Base-by-base conservation (phyloP, 2,797 vertebrate species). In the Galaxias olidus region DNA sequence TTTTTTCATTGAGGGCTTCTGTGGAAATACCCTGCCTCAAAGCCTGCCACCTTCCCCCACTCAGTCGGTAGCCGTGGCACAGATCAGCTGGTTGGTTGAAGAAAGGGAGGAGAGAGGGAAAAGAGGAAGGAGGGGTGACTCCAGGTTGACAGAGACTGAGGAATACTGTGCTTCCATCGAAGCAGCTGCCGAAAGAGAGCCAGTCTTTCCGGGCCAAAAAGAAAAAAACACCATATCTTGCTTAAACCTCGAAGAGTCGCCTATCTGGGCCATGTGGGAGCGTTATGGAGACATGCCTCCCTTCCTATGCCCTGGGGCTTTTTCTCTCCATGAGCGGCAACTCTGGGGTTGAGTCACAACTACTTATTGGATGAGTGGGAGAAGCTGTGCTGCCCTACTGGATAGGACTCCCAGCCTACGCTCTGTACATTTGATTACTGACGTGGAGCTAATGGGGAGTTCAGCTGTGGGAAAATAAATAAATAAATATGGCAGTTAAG, bases 101-200 rank as follows among this genome's bases (percentile, higher is more conserved):
- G 48, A 9, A 15, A 9, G 14, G 18, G 17, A 4, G 18, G 51
- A 53, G 11, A 10, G 51, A 53, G 51, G 19, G 15, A 11, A 40
- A 41, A 49, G 65, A 61, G 68, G 73, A 69, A 13, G 64, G 61
- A 57, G 72, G 69, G 73, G 65, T 59, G 59, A 42, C 66, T 56
- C 71, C 47, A 65, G 69, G 57, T 83, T 86, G 80, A 75, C 78
- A 79, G 73, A 80, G 84, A 90, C 83, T 84, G 84, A 88, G 80
- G 76, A 62, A 64, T 54, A 84, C 78, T 90, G 87, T 91, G 80
- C 78, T 69, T 74, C 69, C 68, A 58, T n/a, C 60, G 74, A 71
- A 80, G 77, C 88, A 90, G 87, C 89, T 90, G 88, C 86, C 77
- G 83, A 86, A 87, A 84, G 82, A 80, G 75, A 72, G 74, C 67